Percentiles rank a stretch among this genome's conserved stretches.
Evolutionary conservation across 1,140 invertebrate genomes (phyloP).

Genomic region (Pectinophora gossypiella): DNA sequence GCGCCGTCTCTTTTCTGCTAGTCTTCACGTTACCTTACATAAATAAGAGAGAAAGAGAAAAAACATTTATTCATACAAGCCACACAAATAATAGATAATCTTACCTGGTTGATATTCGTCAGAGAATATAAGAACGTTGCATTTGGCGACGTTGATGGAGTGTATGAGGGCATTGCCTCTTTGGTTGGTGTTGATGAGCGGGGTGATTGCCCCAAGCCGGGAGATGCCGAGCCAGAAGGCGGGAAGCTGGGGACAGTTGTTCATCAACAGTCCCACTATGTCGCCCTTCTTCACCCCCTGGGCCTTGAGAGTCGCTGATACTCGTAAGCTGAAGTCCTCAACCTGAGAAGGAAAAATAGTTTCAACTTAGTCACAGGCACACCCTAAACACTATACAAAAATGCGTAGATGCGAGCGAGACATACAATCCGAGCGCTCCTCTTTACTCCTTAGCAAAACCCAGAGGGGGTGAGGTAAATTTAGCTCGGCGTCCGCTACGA

Average conservation of each 20-base stretch:
- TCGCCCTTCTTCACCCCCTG: constrained; percentile 90
- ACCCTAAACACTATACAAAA: too few species aligned
- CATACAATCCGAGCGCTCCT: too few species aligned
- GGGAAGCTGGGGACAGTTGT: constrained; percentile 92
- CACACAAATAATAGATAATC: too few species aligned
- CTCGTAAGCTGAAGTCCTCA: constrained; percentile 90
- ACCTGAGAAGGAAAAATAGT: constrained; percentile 74
- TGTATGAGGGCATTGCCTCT: constrained; percentile 87
- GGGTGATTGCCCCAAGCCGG: constrained; percentile 90
- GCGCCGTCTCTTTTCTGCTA: too few species aligned
- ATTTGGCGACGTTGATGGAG: constrained; percentile 87
- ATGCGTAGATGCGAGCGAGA: too few species aligned
- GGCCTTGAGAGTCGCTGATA: constrained; percentile 87
- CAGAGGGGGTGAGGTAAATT: too few species aligned
- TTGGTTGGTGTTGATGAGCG: constrained; percentile 95
- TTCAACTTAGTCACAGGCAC: too few species aligned
- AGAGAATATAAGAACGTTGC: constrained; percentile 89
- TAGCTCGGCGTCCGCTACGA: too few species aligned
- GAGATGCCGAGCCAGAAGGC: constrained; percentile 92
- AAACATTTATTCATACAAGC: too few species aligned
- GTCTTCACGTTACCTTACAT: too few species aligned
- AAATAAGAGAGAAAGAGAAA: too few species aligned
- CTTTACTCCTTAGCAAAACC: too few species aligned
- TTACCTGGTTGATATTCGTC: constrained; percentile 81
- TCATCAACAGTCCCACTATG: constrained; percentile 90